Evolutionary conservation across 2,797 vertebrate genomes (phyloP).

Genomic region (Vireo griseus): DNA sequence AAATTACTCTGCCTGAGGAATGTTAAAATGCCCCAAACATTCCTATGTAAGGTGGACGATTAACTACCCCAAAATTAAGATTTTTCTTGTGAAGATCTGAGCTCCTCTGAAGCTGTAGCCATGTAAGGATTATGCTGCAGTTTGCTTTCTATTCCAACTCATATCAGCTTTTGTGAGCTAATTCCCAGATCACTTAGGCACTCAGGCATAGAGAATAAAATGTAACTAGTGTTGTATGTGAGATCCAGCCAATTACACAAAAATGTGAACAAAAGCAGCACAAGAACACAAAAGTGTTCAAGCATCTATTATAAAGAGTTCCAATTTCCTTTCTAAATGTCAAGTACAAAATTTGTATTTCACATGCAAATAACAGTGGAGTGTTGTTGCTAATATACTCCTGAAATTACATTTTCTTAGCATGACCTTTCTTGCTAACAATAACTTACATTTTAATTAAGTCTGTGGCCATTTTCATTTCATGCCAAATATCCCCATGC

Average conservation of each 20-base stretch:
- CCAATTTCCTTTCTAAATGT: conserved; percentile 74
- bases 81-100: background rate
- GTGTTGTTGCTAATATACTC: conserved; percentile 67
- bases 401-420: conserved; percentile 74
- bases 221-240: background rate
- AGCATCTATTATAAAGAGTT: conserved; percentile 58
- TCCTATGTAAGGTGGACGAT: background rate
- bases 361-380: conserved; percentile 68
- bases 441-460: conserved; percentile 80
- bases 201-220: conserved; percentile 36
- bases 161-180: conserved; percentile 3
- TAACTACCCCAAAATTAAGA: background rate
- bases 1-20: background rate
- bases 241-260: conserved; percentile 52
- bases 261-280: conserved; percentile 36
- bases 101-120: background rate
- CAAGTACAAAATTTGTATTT: conserved; percentile 71
- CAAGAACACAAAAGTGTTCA: conserved; percentile 55
- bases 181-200: conserved; percentile 8
- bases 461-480: conserved; percentile 66
- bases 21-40: fast-evolving
- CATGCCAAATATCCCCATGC: conserved; percentile 55
- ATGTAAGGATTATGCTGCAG: background rate
- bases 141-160: background rate
- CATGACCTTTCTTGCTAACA: conserved; percentile 76